phyloP scores from a whole-genome alignment of 2,797 vertebrate genomes.

The Sebastiscus albofasciatus region DNA sequence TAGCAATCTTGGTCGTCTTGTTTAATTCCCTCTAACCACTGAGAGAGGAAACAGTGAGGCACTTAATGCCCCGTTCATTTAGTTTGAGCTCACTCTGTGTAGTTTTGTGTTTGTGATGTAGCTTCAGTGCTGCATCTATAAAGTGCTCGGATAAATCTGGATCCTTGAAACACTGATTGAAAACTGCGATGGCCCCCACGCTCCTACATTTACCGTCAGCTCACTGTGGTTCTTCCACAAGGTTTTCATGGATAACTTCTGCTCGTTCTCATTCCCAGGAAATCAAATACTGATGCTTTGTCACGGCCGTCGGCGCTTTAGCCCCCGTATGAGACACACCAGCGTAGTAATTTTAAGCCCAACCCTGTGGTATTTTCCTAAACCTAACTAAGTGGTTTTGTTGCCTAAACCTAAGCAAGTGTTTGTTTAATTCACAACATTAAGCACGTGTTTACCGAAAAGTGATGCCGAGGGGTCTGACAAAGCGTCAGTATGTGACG shows the following conservation, averaged over 20 bases:
- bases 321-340: too few species aligned
- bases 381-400: too few species aligned
- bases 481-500: not conserved
- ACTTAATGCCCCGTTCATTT: not conserved
- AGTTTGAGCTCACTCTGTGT: not conserved
- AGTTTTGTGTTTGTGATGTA: not conserved
- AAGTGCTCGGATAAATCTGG: conserved; percentile 38
- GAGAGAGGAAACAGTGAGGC: not conserved
- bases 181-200: not conserved
- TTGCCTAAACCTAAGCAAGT: too few species aligned
- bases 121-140: conserved; percentile 22
- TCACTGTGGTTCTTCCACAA: not conserved
- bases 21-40: not conserved
- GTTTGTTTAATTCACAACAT: too few species aligned
- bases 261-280: not conserved
- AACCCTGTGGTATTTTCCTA: too few species aligned
- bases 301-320: too few species aligned
- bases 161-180: conserved; percentile 1
- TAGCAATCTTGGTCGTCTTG: not conserved
- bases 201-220: not conserved
- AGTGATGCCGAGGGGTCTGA: accelerated
- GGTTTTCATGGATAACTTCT: not conserved
- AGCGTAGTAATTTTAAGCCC: too few species aligned
- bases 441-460: too few species aligned
- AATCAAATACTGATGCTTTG: not conserved